A percentile compares a stretch with the other conserved stretches of the same genome.
phyloP scores from a whole-genome alignment of 2,797 vertebrate genomes.

The Percopsis omiscomaycus region DNA sequence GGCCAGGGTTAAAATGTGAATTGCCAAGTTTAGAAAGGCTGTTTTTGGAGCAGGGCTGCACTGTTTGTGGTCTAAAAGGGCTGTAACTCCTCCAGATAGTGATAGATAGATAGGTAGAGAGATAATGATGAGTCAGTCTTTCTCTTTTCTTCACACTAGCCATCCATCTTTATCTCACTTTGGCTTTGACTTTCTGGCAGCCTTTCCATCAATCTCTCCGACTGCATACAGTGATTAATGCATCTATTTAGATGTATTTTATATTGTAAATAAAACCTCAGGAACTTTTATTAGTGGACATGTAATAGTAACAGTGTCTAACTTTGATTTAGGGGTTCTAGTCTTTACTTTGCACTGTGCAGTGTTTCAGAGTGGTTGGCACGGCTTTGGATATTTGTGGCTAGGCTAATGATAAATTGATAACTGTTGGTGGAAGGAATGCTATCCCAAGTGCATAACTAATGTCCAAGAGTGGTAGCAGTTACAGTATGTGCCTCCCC shows the following conservation, averaged over 20 bases:
- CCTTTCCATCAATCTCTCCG: not conserved
- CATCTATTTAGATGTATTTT: too few relatives aligned
- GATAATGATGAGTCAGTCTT: slow-evolving; percentile 55
- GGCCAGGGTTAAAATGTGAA: slow-evolving; percentile 52
- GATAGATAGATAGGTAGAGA: slow-evolving; percentile 42
- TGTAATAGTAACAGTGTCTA: slow-evolving; percentile 31
- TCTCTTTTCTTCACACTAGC: slow-evolving; percentile 15
- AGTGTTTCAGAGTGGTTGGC: slow-evolving; percentile 18
- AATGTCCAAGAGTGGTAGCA: not conserved
- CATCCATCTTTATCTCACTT: slow-evolving; percentile 32
- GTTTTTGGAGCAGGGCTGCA: slow-evolving; percentile 48
- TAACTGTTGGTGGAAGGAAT: not conserved
- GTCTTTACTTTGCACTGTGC: slow-evolving; percentile 21
- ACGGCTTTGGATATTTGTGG: slow-evolving; percentile 10
- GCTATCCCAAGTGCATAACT: not conserved
- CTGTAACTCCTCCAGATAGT: slow-evolving; percentile 26
- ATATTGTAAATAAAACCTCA: slow-evolving; percentile 30
- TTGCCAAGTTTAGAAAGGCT: slow-evolving; percentile 55
- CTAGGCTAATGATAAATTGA: slow-evolving; percentile 1
- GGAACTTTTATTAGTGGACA: slow-evolving; percentile 32
- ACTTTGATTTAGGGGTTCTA: slow-evolving; percentile 37
- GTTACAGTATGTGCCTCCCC: not conserved
- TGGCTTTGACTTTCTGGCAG: not conserved
- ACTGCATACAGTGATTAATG: not conserved
- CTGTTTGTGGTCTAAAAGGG: slow-evolving; percentile 50